Base-by-base conservation (phyloP, 92 coral and sea anemone species). In the Epizoanthus illoricatus region DNA sequence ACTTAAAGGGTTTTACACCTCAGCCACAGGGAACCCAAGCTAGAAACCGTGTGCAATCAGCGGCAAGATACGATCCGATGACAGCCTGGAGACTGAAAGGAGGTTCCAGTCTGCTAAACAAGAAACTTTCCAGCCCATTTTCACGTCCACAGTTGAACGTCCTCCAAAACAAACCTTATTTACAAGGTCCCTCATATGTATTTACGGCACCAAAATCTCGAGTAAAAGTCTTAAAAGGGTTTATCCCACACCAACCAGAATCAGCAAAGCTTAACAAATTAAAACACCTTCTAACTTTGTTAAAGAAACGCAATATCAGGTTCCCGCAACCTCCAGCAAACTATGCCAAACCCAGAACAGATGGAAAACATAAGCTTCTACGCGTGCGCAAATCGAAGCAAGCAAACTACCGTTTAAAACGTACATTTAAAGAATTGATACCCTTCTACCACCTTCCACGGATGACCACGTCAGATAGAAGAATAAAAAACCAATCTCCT, bases 261-360 rank as follows among this genome's bases (percentile, higher is more conserved):
- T 58, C 54, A 3, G 68, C 19, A 60, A 33, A 40, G 17, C 24
- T 75, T 17, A 62, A 52, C 28, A 75, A 67, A 5, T 59, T 75
- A 41, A 36, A n/a, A 6, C 41, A 59, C 40, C 68, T 75, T 40
- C 43, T 75, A 39, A 49, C 40, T 49, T 60, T 45, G 57, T 57
- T 75, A 75, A 59, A 21, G 69, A 75, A 75, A 41, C 81, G 81
- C 67, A 75, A 75, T 20, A 67, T 67, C 60, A 68, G 28, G 10
- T 52, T 47, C 28, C 15, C 43, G 0, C 10, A 65, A 7, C 54
- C 54, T 7, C 55, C 33, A 33, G 56, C 8, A 75, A 16, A 54
- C 36, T 40, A 59, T 40, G 16, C n/a, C 6, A 72, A 52, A 7
- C 17, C 42, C 40, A 24, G 0, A 72, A 72, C 76, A 5, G 55